Percentiles rank a stretch among this genome's conserved stretches.
Evolutionary conservation across 1,140 invertebrate species (phyloP).

Genomic region (Papilio polytes): DNA sequence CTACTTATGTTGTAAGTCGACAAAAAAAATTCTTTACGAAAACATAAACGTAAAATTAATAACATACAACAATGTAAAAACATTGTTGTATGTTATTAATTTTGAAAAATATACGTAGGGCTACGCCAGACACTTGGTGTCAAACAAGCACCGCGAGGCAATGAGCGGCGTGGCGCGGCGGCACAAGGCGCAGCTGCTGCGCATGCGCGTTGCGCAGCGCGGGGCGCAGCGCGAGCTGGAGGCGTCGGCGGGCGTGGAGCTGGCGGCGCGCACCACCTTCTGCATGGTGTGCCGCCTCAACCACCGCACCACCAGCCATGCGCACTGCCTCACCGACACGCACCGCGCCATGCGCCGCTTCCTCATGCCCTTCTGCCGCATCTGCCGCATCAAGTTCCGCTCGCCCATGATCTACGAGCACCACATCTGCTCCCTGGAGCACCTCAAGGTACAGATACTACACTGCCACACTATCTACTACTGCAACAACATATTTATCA

Average conservation of each 20-base stretch:
- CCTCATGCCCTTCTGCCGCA: constrained; percentile 90
- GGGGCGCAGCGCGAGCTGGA: constrained; percentile 89
- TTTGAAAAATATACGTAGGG: constrained; percentile 72
- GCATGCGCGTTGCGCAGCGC: constrained; percentile 90
- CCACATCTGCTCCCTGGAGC: constrained; percentile 91
- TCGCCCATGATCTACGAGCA: constrained; percentile 93
- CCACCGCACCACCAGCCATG: constrained; percentile 89
- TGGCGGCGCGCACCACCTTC: constrained; percentile 87
- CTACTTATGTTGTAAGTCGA: constrained; percentile 87
- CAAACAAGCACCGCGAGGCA: constrained; percentile 87
- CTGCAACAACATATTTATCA: not conserved
- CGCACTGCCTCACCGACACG: constrained; percentile 89
- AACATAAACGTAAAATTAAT: too few relatives aligned
- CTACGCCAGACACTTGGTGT: constrained; percentile 89
- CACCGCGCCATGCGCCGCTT: constrained; percentile 93
- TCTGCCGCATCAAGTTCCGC: constrained; percentile 89
- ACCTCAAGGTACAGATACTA: constrained; percentile 86
- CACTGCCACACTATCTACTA: not conserved
- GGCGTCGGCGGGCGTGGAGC: constrained; percentile 86
- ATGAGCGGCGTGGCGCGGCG: constrained; percentile 89
- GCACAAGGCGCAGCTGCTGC: constrained; percentile 88
- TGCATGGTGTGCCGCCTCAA: constrained; percentile 92
- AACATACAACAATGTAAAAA: too few relatives aligned
- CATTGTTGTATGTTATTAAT: not conserved
- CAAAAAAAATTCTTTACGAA: not conserved